Percentiles rank a stretch among this genome's conserved stretches.
Conservation (phyloP, 2,888 invertebrate genomes). For the Nomada ruficornis region DNA sequence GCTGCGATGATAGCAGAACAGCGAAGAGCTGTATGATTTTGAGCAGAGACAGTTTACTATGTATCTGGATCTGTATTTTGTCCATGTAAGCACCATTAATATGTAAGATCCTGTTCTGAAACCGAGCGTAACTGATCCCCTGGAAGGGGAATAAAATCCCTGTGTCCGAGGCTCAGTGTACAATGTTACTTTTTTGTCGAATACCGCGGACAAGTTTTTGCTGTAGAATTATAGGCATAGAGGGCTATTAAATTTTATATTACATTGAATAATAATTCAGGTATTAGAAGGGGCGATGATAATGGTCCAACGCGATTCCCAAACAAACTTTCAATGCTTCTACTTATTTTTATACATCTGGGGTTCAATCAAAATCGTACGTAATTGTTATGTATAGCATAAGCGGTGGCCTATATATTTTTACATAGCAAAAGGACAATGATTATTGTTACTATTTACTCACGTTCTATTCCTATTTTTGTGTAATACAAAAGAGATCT, state of each 20-base stretch:
- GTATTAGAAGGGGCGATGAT: background rate
- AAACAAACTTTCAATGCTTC: no score
- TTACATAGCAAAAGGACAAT: no score
- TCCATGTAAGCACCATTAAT: slow-evolving; percentile 23
- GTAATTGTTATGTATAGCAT: no score
- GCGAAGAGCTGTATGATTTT: slow-evolving; percentile 19
- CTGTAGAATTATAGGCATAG: background rate
- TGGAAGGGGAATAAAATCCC: no score
- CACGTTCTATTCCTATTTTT: no score
- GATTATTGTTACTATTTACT: no score
- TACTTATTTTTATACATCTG: no score
- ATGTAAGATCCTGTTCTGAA: slow-evolving; percentile 1
- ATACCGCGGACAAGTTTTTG: background rate
- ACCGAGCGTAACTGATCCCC: background rate
- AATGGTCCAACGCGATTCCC: no score
- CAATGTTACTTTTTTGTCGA: background rate
- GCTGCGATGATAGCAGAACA: background rate
- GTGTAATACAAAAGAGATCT: no score
- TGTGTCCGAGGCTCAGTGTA: no score
- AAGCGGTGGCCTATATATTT: no score
- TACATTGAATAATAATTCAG: background rate
- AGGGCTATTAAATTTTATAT: background rate
- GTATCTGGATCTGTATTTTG: slow-evolving; percentile 24
- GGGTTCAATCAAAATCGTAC: no score
- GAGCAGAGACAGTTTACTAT: slow-evolving; percentile 7